Evolutionary conservation across 2,888 invertebrate species (phyloP).

Genomic region (Criorhina ranunculi): DNA sequence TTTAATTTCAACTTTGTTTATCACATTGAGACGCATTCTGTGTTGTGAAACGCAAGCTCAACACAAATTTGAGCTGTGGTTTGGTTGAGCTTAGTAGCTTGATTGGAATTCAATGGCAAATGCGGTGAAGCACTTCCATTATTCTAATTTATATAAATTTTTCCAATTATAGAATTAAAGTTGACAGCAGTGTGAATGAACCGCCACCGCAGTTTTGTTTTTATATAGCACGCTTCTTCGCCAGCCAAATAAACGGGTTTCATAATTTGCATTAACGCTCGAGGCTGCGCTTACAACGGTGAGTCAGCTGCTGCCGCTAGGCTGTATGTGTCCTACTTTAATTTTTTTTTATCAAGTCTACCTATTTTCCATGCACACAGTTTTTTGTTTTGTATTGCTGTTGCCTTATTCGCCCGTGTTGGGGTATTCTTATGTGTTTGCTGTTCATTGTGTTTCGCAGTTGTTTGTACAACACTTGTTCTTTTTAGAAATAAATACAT

Average conservation of each 20-base stretch:
- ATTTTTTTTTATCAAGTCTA: constrained; percentile 52
- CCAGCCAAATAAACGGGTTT: constrained; percentile 60
- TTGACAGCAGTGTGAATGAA: constrained; percentile 71
- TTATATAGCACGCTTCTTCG: constrained; percentile 47
- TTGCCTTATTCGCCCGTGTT: constrained; percentile 47
- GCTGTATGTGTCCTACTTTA: constrained; percentile 68
- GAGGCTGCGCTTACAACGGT: constrained; percentile 57
- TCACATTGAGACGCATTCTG: not conserved
- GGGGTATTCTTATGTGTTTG: constrained; percentile 28
- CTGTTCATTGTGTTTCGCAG: constrained; percentile 25
- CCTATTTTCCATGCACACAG: constrained; percentile 52
- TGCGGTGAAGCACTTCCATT: constrained; percentile 49
- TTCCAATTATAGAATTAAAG: constrained; percentile 56
- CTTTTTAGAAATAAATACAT: constrained; percentile 8
- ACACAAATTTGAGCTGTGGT: constrained; percentile 10
- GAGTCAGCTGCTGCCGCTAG: constrained; percentile 69
- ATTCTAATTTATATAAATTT: constrained; percentile 61
- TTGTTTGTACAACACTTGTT: constrained; percentile 56
- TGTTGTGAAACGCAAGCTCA: constrained; percentile 11
- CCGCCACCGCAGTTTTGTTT: constrained; percentile 29
- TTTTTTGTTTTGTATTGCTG: constrained; percentile 52
- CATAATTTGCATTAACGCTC: constrained; percentile 57
- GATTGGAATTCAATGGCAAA: constrained; percentile 67
- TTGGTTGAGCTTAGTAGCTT: constrained; percentile 24
- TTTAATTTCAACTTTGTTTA: constrained; percentile 25